Conservation (phyloP, 2,888 invertebrate species). For the Diabrotica balteata region DNA sequence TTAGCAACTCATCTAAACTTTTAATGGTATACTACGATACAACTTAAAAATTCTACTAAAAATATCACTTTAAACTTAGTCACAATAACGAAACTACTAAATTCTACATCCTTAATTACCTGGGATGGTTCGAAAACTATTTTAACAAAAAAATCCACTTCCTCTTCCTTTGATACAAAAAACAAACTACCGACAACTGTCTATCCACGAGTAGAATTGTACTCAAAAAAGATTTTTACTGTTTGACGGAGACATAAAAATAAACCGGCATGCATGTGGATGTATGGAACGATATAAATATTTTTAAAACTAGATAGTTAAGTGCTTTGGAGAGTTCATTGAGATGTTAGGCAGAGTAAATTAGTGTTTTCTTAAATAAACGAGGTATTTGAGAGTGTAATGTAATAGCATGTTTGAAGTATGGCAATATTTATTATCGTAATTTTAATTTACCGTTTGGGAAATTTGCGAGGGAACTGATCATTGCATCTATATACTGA, state of each 20-base stretch:
- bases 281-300: slow-evolving; percentile 5
- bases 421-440: no score
- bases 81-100: neutral
- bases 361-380: neutral
- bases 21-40: no score
- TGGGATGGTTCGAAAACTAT: neutral
- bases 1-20: no score
- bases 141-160: slow-evolving; percentile 2
- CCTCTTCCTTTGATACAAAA: neutral
- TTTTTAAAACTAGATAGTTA: slow-evolving; percentile 18
- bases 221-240: slow-evolving; percentile 4
- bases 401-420: neutral
- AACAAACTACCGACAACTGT: neutral
- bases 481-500: no score
- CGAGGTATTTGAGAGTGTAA: neutral
- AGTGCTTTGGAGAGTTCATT: slow-evolving; percentile 14
- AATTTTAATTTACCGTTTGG: no score
- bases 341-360: slow-evolving; percentile 3
- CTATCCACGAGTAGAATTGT: neutral
- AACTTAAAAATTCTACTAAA: no score
- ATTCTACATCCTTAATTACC: slow-evolving; percentile 2
- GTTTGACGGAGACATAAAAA: slow-evolving; percentile 8
- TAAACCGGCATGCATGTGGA: slow-evolving; percentile 9
- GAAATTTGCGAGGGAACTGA: no score
- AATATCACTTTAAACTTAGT: neutral